Evolutionary conservation across 2,888 invertebrate species (phyloP).

Genomic region (Drosophila borealis): DNA sequence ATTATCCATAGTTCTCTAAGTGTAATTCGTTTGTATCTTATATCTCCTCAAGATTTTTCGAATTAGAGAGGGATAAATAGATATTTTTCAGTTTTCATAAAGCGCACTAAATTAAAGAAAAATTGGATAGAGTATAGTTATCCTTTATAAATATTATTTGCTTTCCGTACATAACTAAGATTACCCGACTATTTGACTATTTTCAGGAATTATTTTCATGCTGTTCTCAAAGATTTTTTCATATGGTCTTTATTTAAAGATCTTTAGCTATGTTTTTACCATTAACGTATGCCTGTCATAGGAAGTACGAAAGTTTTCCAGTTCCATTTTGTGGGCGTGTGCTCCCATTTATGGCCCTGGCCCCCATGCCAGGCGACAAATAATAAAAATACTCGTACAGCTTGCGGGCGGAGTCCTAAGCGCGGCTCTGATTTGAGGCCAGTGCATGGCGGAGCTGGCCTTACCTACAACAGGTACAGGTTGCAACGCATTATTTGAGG

Average conservation of each 20-base stretch:
- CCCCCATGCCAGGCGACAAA: constrained; percentile 28
- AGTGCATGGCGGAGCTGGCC: constrained; percentile 25
- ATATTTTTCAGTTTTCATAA: too few species aligned
- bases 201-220: too few species aligned
- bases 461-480: constrained; percentile 36
- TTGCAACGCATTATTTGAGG: constrained; percentile 56
- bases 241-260: neutral
- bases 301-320: neutral
- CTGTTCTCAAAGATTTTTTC: neutral
- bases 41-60: too few species aligned
- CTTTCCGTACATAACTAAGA: too few species aligned
- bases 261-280: neutral
- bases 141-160: too few species aligned
- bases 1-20: too few species aligned
- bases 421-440: constrained; percentile 24
- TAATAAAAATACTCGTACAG: constrained; percentile 20
- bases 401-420: constrained; percentile 53
- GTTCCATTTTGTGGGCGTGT: constrained; percentile 28
- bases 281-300: neutral
- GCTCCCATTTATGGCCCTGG: constrained; percentile 34
- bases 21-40: too few species aligned
- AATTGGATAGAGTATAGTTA: too few species aligned
- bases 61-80: too few species aligned
- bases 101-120: too few species aligned
- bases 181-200: too few species aligned